Conservation (phyloP, 2,888 invertebrate species). For the Phyllotreta striolata region DNA sequence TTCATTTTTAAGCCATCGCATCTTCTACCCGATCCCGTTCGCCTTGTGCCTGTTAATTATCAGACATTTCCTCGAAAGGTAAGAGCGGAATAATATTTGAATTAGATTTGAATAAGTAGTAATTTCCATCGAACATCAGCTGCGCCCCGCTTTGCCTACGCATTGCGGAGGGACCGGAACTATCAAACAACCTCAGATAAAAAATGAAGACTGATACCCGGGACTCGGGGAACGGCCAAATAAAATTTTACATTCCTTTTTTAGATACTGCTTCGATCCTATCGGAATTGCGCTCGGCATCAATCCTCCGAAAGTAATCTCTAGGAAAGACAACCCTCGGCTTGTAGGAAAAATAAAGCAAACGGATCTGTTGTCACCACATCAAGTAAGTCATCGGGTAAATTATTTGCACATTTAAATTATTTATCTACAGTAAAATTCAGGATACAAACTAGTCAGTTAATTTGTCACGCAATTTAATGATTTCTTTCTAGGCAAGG, state of each 20-base stretch:
- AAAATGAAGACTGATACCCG: too few species aligned
- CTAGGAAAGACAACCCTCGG: not conserved
- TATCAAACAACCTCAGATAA: too few species aligned
- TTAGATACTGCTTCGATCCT: constrained; percentile 23
- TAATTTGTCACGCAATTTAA: not conserved
- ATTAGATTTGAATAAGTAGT: not conserved
- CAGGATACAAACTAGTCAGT: too few species aligned
- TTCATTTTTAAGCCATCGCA: not conserved
- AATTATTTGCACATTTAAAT: not conserved
- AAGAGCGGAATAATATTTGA: not conserved
- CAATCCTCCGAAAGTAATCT: not conserved
- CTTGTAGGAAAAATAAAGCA: not conserved
- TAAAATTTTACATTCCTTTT: not conserved
- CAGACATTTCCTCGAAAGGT: constrained; percentile 19
- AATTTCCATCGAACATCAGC: too few species aligned
- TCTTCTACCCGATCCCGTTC: constrained; percentile 24
- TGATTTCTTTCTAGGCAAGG: constrained; percentile 16
- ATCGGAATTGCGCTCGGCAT: constrained; percentile 17
- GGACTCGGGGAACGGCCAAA: too few species aligned
- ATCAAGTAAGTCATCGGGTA: constrained; percentile 5
- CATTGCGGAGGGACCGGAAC: too few species aligned
- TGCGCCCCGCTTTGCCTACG: too few species aligned
- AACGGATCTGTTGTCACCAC: not conserved
- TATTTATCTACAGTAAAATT: not conserved
- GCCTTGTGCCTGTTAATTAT: constrained; percentile 17